phyloP scores from a whole-genome alignment of 2,888 invertebrate genomes.

The Acanthopleura granulata region DNA sequence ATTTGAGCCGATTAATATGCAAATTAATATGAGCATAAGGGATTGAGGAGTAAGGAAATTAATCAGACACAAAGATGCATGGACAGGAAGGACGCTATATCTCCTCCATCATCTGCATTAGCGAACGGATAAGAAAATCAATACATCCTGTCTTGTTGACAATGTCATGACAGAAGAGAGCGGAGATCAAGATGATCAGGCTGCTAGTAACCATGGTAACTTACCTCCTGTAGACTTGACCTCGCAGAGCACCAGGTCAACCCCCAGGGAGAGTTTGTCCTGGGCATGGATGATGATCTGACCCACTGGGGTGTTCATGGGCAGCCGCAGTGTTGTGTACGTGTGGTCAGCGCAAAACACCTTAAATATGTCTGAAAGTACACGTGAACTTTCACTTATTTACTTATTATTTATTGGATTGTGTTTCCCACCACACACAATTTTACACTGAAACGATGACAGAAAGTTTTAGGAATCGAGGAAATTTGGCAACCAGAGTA shows the following conservation, averaged over 20 bases:
- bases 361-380: slow-evolving; percentile 79
- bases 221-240: slow-evolving; percentile 78
- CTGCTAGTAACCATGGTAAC: slow-evolving; percentile 11
- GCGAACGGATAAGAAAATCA: no score
- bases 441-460: no score
- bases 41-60: no score
- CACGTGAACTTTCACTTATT: background rate
- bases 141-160: background rate
- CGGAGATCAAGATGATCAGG: background rate
- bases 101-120: no score
- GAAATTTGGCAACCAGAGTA: no score
- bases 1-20: no score
- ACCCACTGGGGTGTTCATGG: slow-evolving; percentile 80
- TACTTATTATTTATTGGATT: no score
- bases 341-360: slow-evolving; percentile 87
- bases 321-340: slow-evolving; percentile 82
- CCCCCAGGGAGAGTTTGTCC: slow-evolving; percentile 80
- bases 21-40: no score
- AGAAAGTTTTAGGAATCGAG: no score
- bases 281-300: slow-evolving; percentile 80
- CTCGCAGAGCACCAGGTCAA: slow-evolving; percentile 80
- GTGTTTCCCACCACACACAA: no score
- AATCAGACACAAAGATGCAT: no score
- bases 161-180: background rate
- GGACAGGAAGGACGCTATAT: no score